Evolutionary conservation across 2,797 vertebrate genomes (phyloP).

Genomic region (Coregonus ussuriensis): DNA sequence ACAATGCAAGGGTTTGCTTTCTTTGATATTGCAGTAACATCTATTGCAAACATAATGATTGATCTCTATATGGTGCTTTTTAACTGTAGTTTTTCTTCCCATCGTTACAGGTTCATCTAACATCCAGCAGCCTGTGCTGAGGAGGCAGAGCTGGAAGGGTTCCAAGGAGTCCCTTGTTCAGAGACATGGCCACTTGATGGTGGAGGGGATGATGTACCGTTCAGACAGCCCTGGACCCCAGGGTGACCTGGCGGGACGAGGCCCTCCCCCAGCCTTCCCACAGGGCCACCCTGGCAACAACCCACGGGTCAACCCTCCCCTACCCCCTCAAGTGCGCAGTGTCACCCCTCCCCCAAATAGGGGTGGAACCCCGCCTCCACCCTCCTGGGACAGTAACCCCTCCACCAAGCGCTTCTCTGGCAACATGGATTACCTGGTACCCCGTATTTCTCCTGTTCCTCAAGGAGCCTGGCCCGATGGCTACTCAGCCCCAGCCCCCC

Average conservation of each 20-base stretch:
- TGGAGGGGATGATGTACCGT: slow-evolving; percentile 84
- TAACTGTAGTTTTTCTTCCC: background rate
- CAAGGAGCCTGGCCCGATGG: slow-evolving; percentile 87
- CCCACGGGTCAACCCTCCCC: slow-evolving; percentile 89
- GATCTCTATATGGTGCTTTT: too few species aligned
- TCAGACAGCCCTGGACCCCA: slow-evolving; percentile 88
- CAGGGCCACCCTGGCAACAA: slow-evolving; percentile 81
- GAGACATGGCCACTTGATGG: slow-evolving; percentile 83
- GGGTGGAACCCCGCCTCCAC: slow-evolving; percentile 79
- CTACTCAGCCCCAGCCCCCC: slow-evolving; percentile 82
- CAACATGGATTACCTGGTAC: slow-evolving; percentile 90
- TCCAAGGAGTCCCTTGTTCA: slow-evolving; percentile 94
- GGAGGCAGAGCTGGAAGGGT: slow-evolving; percentile 95
- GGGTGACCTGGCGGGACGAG: slow-evolving; percentile 74
- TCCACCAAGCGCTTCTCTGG: slow-evolving; percentile 92
- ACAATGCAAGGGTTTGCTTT: slow-evolving; percentile 7
- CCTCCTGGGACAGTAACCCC: slow-evolving; percentile 88
- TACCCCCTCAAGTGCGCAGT: slow-evolving; percentile 90
- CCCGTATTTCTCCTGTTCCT: slow-evolving; percentile 92
- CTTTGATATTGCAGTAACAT: slow-evolving; percentile 1
- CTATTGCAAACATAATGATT: background rate
- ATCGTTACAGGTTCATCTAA: slow-evolving; percentile 68
- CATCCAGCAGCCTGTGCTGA: slow-evolving; percentile 86
- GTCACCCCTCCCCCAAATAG: slow-evolving; percentile 90
- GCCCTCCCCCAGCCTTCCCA: slow-evolving; percentile 82